Percentiles rank a stretch among this genome's conserved stretches.
Evolutionary conservation across 2,797 vertebrate genomes (phyloP).

Genomic region (Acrossocheilus fasciatus): DNA sequence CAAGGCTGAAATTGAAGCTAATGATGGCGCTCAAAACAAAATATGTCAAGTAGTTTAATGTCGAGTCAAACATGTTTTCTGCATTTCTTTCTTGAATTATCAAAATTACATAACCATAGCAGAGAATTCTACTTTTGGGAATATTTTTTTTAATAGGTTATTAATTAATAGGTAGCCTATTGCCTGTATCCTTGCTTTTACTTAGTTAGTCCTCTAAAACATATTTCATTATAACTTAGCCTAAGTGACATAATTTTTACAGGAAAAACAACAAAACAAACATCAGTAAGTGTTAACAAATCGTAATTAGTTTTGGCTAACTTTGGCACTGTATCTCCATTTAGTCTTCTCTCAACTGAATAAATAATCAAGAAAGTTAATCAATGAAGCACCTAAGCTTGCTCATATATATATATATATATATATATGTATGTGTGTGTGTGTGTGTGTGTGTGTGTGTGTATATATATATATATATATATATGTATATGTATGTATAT

Average conservation of each 20-base stretch:
- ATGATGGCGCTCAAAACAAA: background rate
- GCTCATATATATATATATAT: background rate
- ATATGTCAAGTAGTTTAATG: background rate
- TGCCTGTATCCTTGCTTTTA: background rate
- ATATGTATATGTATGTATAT: no score
- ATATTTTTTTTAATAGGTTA: background rate
- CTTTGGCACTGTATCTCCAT: background rate
- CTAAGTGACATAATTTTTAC: background rate
- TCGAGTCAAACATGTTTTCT: background rate
- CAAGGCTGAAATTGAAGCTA: background rate
- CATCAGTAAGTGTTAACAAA: background rate
- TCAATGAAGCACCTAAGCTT: background rate
- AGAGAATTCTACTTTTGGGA: background rate
- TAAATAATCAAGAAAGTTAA: background rate
- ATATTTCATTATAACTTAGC: background rate
- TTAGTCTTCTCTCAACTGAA: background rate
- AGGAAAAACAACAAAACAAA: background rate
- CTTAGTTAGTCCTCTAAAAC: background rate
- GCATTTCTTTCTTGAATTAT: background rate
- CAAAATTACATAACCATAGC: background rate
- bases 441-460: no score
- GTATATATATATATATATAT: no score
- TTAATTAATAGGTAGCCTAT: background rate
- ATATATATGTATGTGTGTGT: no score
- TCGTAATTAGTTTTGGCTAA: background rate